These are phyloP conservation scores for Stegastes partitus DNA, from an alignment of 2,113 vertebrate species.

Conservation along the genomic window DNA sequence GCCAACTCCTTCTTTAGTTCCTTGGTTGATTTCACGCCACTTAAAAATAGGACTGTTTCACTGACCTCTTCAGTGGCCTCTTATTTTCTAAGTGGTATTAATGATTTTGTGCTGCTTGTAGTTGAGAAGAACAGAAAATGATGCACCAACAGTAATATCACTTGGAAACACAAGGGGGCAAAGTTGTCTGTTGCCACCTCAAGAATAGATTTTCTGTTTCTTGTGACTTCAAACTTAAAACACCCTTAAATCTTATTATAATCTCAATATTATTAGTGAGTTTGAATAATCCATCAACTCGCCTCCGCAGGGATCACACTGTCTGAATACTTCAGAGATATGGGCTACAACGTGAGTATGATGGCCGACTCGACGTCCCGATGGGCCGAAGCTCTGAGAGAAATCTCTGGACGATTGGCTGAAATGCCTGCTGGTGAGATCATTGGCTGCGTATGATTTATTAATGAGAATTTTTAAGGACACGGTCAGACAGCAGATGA, in stretches of 20 bases:
- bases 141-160: too few species aligned
- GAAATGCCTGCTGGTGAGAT: conserved; percentile 98
- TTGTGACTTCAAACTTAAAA: background rate
- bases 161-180: too few species aligned
- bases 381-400: conserved; percentile 97
- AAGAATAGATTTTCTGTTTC: too few species aligned
- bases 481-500: background rate
- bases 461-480: background rate
- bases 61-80: too few species aligned
- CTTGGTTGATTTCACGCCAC: too few species aligned
- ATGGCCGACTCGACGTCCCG: conserved; percentile 99
- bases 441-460: background rate
- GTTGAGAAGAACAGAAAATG: too few species aligned
- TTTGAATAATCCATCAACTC: background rate
- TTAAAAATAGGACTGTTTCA: too few species aligned
- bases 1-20: too few species aligned
- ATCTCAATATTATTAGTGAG: background rate
- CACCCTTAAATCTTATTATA: background rate
- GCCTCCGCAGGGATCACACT: conserved; percentile 91
- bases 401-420: conserved; percentile 96
- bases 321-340: conserved; percentile 98
- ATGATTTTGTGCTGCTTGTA: too few species aligned
- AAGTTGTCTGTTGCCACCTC: too few species aligned
- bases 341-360: conserved; percentile 99
- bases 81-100: too few species aligned